Conservation (phyloP, 2,113 vertebrate species). For the Falcunculus frontatus region DNA sequence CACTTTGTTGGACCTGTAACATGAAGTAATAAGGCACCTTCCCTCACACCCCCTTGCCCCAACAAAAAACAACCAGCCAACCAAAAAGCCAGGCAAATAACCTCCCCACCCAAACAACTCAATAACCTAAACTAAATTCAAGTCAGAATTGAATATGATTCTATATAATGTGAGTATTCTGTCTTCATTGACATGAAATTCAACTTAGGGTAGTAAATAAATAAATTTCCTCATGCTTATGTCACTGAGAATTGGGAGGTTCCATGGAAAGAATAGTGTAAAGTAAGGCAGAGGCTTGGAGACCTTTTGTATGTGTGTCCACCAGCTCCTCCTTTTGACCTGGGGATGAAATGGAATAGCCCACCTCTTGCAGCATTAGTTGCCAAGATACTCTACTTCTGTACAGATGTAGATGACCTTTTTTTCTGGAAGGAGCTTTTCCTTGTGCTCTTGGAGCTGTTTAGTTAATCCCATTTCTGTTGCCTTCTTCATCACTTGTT, state of each 20-base stretch:
- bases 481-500: background rate
- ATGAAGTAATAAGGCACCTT: background rate
- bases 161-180: background rate
- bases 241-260: background rate
- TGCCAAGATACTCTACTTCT: background rate
- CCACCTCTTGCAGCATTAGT: background rate
- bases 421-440: background rate
- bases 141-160: background rate
- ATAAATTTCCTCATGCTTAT: background rate
- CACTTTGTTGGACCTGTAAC: background rate
- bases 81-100: background rate
- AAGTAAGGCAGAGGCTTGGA: background rate
- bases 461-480: background rate
- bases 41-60: too few relatives aligned
- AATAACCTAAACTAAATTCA: background rate
- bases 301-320: background rate
- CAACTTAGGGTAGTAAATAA: background rate
- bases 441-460: background rate
- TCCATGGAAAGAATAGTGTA: fast-evolving
- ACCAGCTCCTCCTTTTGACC: background rate
- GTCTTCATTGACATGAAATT: background rate
- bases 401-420: background rate
- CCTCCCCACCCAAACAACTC: background rate
- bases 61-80: background rate
- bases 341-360: background rate